A percentile compares a stretch with the other conserved stretches of the same genome.
Conservation (phyloP, 2,113 vertebrate species). For the Mustelus asterias region DNA sequence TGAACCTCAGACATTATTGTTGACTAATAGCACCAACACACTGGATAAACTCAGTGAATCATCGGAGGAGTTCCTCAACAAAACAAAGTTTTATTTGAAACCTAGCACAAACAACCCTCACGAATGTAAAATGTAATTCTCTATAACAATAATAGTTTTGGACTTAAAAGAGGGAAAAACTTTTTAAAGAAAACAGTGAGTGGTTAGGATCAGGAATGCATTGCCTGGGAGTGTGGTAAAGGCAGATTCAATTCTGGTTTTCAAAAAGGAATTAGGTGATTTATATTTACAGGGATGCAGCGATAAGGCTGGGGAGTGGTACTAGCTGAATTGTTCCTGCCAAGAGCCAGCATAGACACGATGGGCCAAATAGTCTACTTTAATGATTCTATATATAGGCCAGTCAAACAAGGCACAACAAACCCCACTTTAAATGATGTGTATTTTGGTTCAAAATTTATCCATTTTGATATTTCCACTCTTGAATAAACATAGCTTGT, state of each 20-base stretch:
- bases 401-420: neutral
- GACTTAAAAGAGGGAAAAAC: neutral
- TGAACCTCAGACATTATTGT: neutral
- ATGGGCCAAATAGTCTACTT: no score
- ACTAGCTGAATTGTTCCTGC: no score
- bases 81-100: neutral
- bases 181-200: no score
- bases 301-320: no score
- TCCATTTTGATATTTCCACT: neutral
- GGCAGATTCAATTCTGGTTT: no score
- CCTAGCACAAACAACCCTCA: neutral
- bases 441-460: neutral
- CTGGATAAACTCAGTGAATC: neutral
- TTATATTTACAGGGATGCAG: no score
- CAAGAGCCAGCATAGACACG: no score
- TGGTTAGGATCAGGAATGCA: no score
- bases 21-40: neutral
- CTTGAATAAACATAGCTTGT: neutral
- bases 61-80: neutral
- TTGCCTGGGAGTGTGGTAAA: no score
- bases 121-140: neutral
- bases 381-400: neutral
- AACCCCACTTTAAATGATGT: neutral
- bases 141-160: neutral
- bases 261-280: no score